Percentiles rank a stretch among this genome's conserved stretches.
Conservation (phyloP, 2,888 invertebrate genomes). For the Onchidella celtica region DNA sequence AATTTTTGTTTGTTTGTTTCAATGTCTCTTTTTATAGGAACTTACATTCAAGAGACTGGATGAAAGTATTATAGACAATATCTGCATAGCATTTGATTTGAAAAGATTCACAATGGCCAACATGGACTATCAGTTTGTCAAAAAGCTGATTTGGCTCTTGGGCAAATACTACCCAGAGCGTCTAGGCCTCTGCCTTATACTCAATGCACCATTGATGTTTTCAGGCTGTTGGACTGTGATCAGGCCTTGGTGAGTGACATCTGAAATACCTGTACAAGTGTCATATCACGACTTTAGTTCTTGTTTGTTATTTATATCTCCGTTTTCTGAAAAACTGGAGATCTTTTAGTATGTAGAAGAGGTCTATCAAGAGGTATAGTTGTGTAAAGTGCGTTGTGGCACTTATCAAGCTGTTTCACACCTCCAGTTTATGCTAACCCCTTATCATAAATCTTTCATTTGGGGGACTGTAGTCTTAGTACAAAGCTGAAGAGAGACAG, state of each 20-base stretch:
- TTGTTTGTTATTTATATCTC: too few relatives aligned
- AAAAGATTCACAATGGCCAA: slow-evolving; percentile 86
- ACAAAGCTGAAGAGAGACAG: too few relatives aligned
- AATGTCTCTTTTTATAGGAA: slow-evolving; percentile 82
- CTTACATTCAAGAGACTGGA: slow-evolving; percentile 89
- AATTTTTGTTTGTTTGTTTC: background rate
- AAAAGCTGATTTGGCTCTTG: slow-evolving; percentile 89
- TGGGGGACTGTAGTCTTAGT: too few relatives aligned
- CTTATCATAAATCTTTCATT: too few relatives aligned
- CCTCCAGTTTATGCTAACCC: too few relatives aligned
- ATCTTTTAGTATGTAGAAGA: too few relatives aligned
- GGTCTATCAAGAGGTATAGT: too few relatives aligned
- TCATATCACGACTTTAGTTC: too few relatives aligned
- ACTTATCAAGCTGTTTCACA: too few relatives aligned
- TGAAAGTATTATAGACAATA: slow-evolving; percentile 89
- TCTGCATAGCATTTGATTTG: slow-evolving; percentile 90
- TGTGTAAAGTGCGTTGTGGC: too few relatives aligned
- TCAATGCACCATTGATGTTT: slow-evolving; percentile 88
- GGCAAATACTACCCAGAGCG: slow-evolving; percentile 90
- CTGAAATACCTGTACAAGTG: too few relatives aligned
- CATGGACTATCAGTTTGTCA: slow-evolving; percentile 90
- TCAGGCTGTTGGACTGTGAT: slow-evolving; percentile 90
- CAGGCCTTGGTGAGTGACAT: slow-evolving; percentile 87
- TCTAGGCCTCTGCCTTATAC: slow-evolving; percentile 88
- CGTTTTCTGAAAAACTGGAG: too few relatives aligned